These are phyloP conservation scores for Porites australiensis DNA, from an alignment of 64 coral and sea anemone genomes.

Conservation along the genomic window DNA sequence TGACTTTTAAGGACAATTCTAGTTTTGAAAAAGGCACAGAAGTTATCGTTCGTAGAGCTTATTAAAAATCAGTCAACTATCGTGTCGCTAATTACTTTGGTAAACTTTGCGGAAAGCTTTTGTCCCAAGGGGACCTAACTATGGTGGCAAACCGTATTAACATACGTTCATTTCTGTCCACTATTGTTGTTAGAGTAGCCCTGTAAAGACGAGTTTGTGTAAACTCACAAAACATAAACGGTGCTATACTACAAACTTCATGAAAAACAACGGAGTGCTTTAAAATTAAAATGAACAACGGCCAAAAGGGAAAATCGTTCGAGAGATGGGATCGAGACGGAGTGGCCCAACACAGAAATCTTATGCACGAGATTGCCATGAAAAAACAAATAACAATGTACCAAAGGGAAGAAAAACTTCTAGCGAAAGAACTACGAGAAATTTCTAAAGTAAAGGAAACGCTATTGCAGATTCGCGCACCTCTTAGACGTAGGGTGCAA, in stretches of 20 bases:
- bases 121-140: neutral
- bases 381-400: slow-evolving; percentile 85
- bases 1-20: no score
- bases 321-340: slow-evolving; percentile 46
- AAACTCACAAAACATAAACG: neutral
- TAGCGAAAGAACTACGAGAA: slow-evolving; percentile 85
- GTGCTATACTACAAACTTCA: neutral
- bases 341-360: slow-evolving; percentile 80
- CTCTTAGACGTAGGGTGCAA: slow-evolving; percentile 34
- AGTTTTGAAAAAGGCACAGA: no score
- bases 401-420: slow-evolving; percentile 78
- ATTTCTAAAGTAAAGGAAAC: slow-evolving; percentile 92
- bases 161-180: neutral
- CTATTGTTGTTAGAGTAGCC: neutral
- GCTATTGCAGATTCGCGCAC: slow-evolving; percentile 71
- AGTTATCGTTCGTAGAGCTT: neutral
- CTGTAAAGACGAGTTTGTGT: neutral
- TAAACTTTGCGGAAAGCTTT: slow-evolving; percentile 33
- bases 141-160: slow-evolving; percentile 56
- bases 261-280: neutral
- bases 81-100: slow-evolving; percentile 14
- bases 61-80: slow-evolving; percentile 4
- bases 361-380: slow-evolving; percentile 85
- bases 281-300: neutral
- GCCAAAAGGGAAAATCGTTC: slow-evolving; percentile 46